Base-by-base conservation (phyloP, 2,797 vertebrate genomes). In the Rhadinocentrus ornatus region DNA sequence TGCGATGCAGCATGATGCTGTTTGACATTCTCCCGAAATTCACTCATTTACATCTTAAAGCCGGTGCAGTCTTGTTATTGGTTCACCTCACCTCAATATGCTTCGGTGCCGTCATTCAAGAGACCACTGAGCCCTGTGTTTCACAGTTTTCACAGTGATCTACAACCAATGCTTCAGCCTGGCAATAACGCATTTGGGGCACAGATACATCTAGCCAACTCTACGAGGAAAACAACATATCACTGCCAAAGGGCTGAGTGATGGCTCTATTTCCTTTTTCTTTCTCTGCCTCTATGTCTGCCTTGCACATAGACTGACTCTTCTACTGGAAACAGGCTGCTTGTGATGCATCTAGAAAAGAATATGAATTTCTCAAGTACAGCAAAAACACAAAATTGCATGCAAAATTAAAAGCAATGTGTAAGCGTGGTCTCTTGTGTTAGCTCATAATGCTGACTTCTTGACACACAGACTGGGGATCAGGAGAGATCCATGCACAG, bases 181-280 rank as follows among this genome's bases (percentile, higher is more conserved):
- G 54, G 83, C 90, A 88, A 90, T 88, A 92, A 91, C 84, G 77
- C 78, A 89, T 70, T 62, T 83, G 81, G 69, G 89, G 66, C 82
- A 72, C 75, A 83, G 81, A 89, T 87, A 90, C 87, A 89, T 89
- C 75, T 61, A 62, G 77, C 73, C 73, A 72, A 79, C 87, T 80
- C 84, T 76, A 71, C 67, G 78, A 90, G 87, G 75, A 87, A 93
- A 93, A 93, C 89, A 93, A 93, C 89, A 91, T 83, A 91, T 90
- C 90, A 87, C 75, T 90, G 92, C 88, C 90, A 91, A 64, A 68
- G 81, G 82, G 58, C 77, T 89, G 91, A 93, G 87, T 88, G 87
- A 93, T 93, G 83, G 77, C 82, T 90, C 91, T 82, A 88, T 91
- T 73, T 83, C 74, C 67, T 73, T 46, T 52, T 69, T 46, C 73